These are phyloP conservation scores for Chirona hameri DNA, from an alignment of 2,888 invertebrate genomes.

Conservation along the genomic window DNA sequence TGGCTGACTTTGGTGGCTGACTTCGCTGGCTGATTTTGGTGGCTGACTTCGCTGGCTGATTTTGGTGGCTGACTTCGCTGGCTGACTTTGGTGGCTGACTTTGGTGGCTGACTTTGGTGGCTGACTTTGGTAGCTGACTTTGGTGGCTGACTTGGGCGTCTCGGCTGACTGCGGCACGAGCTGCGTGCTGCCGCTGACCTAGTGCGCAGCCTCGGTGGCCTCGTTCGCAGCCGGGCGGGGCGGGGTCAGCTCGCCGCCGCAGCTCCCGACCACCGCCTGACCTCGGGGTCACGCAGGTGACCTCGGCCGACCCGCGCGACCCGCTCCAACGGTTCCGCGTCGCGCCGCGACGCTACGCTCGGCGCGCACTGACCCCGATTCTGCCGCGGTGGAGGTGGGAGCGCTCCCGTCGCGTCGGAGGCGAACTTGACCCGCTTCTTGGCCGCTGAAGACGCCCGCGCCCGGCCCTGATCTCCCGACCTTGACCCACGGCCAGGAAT, in stretches of 20 bases:
- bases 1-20: too few relatives aligned
- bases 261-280: not conserved
- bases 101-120: too few relatives aligned
- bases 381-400: not conserved
- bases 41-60: too few relatives aligned
- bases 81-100: too few relatives aligned
- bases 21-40: too few relatives aligned
- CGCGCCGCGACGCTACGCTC: not conserved
- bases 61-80: too few relatives aligned
- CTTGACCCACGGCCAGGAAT: not conserved
- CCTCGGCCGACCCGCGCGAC: not conserved
- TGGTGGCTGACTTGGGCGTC: too few relatives aligned
- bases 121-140: too few relatives aligned
- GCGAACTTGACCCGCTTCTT: slow-evolving; percentile 2
- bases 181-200: slow-evolving; percentile 1
- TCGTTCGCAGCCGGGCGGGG: not conserved
- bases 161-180: not conserved
- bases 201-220: not conserved
- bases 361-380: not conserved
- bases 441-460: not conserved
- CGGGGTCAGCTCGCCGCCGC: not conserved
- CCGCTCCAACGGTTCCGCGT: not conserved
- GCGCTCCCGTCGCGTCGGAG: not conserved
- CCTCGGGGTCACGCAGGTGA: not conserved
- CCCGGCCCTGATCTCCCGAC: not conserved